Evolutionary conservation across 2,888 invertebrate species (phyloP).

Genomic region (Lacanobia oleracea): DNA sequence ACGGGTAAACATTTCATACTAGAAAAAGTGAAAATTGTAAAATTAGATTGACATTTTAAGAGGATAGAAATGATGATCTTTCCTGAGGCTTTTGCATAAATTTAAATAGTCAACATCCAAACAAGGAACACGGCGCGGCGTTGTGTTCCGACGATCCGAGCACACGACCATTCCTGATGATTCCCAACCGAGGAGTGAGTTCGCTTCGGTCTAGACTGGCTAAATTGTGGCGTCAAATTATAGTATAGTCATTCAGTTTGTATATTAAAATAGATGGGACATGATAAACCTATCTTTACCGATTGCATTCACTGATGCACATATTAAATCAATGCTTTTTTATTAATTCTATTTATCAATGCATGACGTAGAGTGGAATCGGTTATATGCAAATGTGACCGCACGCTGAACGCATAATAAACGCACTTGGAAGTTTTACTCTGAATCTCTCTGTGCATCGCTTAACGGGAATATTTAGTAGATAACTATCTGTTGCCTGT

Average conservation of each 20-base stretch:
- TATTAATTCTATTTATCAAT: conserved; percentile 19
- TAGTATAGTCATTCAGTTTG: no score
- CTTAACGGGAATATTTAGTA: conserved; percentile 23
- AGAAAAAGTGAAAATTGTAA: neutral
- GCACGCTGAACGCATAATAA: conserved; percentile 18
- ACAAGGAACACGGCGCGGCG: no score
- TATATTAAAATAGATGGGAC: no score
- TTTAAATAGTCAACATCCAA: no score
- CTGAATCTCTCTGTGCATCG: conserved; percentile 29
- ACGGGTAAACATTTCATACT: neutral
- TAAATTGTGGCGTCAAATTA: no score
- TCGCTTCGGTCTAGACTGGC: no score
- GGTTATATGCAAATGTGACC: conserved; percentile 42
- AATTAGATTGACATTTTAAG: neutral
- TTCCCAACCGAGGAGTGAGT: no score
- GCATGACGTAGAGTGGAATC: conserved; percentile 10
- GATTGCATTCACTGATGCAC: neutral
- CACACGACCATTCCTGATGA: no score
- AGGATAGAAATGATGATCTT: neutral
- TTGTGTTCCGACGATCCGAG: no score
- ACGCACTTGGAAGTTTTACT: conserved; percentile 39
- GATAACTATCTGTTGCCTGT: no score
- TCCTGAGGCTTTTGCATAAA: no score
- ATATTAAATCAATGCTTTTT: conserved; percentile 6
- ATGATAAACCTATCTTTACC: no score